Conservation (phyloP, 2,113 vertebrate species). For the Tetrax tetrax region DNA sequence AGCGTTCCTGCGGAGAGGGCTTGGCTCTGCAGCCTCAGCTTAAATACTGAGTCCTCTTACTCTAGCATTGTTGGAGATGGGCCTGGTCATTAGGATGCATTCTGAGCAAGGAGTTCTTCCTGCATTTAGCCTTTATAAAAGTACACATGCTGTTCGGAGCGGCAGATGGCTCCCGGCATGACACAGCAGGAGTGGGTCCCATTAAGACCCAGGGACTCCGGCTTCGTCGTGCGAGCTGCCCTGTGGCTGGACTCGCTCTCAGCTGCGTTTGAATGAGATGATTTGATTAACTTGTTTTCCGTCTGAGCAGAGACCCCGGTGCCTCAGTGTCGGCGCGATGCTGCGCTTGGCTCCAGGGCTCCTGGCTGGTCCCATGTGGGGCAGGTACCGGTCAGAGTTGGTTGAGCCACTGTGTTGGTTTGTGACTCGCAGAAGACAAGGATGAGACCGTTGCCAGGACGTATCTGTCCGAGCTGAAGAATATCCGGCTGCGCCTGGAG, state of each 20-base stretch:
- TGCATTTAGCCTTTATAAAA: background rate
- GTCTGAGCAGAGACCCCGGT: background rate
- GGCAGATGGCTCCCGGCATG: background rate
- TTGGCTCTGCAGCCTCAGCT: background rate
- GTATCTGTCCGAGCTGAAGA: conserved; percentile 88
- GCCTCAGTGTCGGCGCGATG: accelerated
- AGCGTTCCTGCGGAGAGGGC: background rate
- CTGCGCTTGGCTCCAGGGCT: accelerated
- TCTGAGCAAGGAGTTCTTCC: background rate
- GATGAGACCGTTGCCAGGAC: conserved; percentile 87
- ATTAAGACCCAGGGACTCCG: accelerated
- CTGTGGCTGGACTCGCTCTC: background rate
- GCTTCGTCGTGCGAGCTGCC: background rate
- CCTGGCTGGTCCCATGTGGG: accelerated
- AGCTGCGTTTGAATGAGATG: accelerated
- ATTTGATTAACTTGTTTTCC: background rate
- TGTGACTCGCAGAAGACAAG: conserved; percentile 85
- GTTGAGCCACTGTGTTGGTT: background rate
- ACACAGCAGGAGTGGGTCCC: background rate
- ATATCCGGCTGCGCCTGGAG: conserved; percentile 83
- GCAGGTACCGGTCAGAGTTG: accelerated
- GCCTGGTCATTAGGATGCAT: background rate
- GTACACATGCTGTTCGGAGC: background rate
- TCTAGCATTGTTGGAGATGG: accelerated
- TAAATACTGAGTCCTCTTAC: background rate